Evolutionary conservation across 2,888 invertebrate genomes (phyloP), one percentile per base, ranked within the genome.

Genomic region (Cheiracanthium punctorium): DNA sequence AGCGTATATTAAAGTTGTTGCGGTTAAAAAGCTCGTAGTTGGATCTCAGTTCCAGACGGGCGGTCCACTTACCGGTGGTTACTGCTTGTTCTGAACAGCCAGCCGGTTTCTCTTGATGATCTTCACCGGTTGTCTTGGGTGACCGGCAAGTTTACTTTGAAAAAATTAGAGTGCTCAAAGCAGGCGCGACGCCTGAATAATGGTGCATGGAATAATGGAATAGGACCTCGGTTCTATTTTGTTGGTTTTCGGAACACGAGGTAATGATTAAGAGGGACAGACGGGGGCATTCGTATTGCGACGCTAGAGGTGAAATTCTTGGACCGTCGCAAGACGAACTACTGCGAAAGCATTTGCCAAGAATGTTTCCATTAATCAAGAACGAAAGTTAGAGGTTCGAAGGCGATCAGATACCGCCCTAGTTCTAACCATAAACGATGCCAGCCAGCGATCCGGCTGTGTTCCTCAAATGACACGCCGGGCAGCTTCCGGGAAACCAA

Each of bases 341-440:
- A 92, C 92, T 92, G 94, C 94, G 93, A 94, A 94, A 93, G 94
- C 94, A 94, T 94, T 94, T 94, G 93, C 94, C 94, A 94, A 94
- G 93, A 93, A 93, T 93, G 93, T 93, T 93, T 94, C 94, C 93
- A 93, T 94, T 94, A 93, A 94, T 94, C 93, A 94, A 93, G 93
- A 93, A 94, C 93, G 93, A 93, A 94, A 93, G 94, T 94, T 93
- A 93, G 93, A 93, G 94, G 94, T 93, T 93, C 93, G 93, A 94
- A 94, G 94, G 93, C 93, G 94, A 94, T 94, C 93, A 94, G 93
- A 94, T 94, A 94, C 94, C 93, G 93, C 93, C 94, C 93, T 92
- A 92, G 93, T 93, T 93, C 93, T 93, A 93, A 93, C 93, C 93
- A 92, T 93, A 94, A 94, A 94, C 93, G 91, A 93, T 94, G 94